Conservation (phyloP, 2,113 vertebrate genomes). For the Rattus rattus region DNA sequence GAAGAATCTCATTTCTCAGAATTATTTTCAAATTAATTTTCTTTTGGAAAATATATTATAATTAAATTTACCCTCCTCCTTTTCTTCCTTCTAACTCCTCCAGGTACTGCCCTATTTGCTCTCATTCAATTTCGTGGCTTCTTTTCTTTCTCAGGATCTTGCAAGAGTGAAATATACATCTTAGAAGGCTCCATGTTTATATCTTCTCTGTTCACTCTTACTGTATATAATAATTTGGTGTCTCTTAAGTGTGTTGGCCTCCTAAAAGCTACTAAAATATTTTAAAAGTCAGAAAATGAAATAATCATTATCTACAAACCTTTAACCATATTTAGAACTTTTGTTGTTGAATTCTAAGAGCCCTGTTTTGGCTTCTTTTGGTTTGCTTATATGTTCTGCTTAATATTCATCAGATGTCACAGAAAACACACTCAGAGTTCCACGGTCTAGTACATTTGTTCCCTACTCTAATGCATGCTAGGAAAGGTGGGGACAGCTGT, state of each 20-base stretch:
- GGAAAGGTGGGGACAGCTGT: not conserved
- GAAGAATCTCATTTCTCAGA: not conserved
- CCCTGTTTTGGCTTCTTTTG: not conserved
- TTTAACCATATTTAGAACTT: not conserved
- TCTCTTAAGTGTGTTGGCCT: not conserved
- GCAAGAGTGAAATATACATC: not conserved
- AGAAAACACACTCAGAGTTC: not conserved
- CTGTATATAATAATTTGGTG: not conserved
- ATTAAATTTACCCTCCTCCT: not conserved
- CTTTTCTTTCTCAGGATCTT: not conserved
- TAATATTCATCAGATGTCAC: not conserved
- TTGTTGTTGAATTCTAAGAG: not conserved
- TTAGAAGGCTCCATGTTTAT: not conserved
- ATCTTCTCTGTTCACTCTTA: not conserved
- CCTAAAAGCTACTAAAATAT: not conserved
- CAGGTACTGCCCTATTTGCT: not conserved
- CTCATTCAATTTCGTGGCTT: not conserved
- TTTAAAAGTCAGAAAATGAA: not conserved
- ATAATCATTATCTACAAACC: not conserved
- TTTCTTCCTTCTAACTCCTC: not conserved
- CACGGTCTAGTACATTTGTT: not conserved
- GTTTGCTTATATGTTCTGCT: not conserved
- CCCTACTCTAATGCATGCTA: not conserved
- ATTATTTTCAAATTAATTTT: not conserved
- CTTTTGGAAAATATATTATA: not conserved